phyloP scores from a whole-genome alignment of 2,797 vertebrate species.

The Cossypha dichroa region DNA sequence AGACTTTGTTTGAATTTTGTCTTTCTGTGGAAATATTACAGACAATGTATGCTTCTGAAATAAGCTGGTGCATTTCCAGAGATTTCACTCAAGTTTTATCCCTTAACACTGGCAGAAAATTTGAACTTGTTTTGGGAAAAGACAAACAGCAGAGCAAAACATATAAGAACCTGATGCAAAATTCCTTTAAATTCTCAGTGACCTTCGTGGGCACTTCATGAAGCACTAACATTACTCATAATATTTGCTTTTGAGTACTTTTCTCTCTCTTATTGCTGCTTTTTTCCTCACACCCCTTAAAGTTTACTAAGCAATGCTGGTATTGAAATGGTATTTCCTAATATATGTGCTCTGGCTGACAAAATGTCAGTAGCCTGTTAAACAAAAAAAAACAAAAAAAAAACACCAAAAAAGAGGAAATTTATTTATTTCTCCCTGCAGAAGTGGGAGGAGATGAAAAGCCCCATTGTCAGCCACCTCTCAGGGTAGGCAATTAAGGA shows the following conservation, averaged over 20 bases:
- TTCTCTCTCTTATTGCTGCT: neutral
- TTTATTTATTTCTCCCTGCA: neutral
- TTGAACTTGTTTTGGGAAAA: neutral
- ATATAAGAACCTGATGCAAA: neutral
- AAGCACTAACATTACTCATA: neutral
- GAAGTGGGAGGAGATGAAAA: slow-evolving; percentile 2
- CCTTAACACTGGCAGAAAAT: neutral
- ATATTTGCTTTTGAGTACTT: neutral
- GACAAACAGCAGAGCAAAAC: neutral
- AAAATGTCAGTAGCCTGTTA: neutral
- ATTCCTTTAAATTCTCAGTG: neutral
- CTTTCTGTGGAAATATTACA: neutral
- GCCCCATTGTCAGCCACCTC: neutral
- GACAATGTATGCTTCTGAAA: neutral
- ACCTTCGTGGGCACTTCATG: neutral
- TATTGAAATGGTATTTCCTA: neutral
- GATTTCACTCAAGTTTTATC: neutral
- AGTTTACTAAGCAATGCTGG: neutral
- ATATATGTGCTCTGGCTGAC: neutral
- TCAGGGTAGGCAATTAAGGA: neutral
- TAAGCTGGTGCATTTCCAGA: neutral
- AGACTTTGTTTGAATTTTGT: neutral
- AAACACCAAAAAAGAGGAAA: neutral
- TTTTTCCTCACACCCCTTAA: neutral
- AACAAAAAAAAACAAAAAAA: neutral